Percentiles rank a stretch among this genome's conserved stretches.
phyloP scores from a whole-genome alignment of 92 coral and sea anemone species.

The Palythoa grandis region DNA sequence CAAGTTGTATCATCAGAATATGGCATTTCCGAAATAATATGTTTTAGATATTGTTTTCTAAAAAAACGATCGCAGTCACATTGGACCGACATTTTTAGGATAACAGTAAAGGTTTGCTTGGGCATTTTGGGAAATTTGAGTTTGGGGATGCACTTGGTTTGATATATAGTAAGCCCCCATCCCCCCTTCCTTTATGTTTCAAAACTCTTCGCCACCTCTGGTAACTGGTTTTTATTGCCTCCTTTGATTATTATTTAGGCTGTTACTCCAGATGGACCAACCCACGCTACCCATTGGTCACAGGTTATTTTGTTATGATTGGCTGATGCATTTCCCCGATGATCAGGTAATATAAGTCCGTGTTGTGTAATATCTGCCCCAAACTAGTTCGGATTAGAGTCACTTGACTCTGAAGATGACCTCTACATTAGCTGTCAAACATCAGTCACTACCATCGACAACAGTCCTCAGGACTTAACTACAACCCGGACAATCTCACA shows the following conservation, averaged over 20 bases:
- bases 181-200: neutral
- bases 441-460: too few species aligned
- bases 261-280: constrained; percentile 76
- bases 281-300: constrained; percentile 80
- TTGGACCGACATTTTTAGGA: too few species aligned
- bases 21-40: too few species aligned
- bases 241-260: constrained; percentile 44
- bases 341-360: constrained; percentile 59
- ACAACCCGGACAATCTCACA: too few species aligned
- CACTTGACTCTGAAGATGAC: neutral
- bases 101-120: too few species aligned
- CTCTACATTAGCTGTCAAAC: too few species aligned
- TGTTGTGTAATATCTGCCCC: neutral
- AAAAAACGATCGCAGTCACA: too few species aligned
- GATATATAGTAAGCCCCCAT: neutral
- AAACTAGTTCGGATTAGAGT: neutral
- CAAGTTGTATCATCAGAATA: neutral
- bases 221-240: neutral
- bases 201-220: neutral
- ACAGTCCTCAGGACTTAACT: too few species aligned
- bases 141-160: too few species aligned
- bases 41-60: too few species aligned
- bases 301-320: constrained; percentile 85
- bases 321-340: constrained; percentile 91
- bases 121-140: too few species aligned